Conservation (phyloP, 2,888 invertebrate species). For the Lasioglossum figueresi region DNA sequence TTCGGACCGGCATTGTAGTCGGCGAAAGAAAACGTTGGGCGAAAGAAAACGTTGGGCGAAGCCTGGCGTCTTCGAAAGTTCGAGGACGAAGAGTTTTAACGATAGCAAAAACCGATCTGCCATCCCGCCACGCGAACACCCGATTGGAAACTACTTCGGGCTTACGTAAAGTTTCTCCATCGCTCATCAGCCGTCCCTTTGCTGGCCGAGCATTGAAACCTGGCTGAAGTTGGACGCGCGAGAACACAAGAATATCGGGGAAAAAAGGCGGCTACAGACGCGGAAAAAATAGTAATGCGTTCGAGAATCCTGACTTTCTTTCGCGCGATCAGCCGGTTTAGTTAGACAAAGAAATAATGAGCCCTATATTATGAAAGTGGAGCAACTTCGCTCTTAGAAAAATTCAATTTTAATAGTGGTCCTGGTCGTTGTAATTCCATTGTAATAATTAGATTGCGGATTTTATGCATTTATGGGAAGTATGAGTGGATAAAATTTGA, state of each 20-base stretch:
- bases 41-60: conserved; percentile 22
- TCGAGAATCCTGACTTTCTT: neutral
- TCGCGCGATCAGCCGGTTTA: too few relatives aligned
- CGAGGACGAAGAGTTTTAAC: conserved; percentile 44
- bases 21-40: conserved; percentile 22
- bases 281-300: neutral
- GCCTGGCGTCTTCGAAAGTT: conserved; percentile 42
- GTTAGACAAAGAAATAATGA: too few relatives aligned
- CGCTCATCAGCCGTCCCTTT: conserved; percentile 60
- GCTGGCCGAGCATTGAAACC: conserved; percentile 36
- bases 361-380: too few relatives aligned
- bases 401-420: too few relatives aligned
- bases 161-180: conserved; percentile 65
- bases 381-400: too few relatives aligned
- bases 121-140: conserved; percentile 33
- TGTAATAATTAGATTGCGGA: too few relatives aligned
- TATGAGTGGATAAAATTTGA: too few relatives aligned
- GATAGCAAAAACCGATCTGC: conserved; percentile 56
- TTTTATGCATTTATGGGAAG: too few relatives aligned
- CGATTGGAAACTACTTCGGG: conserved; percentile 67
- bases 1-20: conserved; percentile 21
- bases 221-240: conserved; percentile 38
- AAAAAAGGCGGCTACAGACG: neutral
- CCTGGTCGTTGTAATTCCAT: too few relatives aligned
- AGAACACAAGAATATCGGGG: conserved; percentile 39